Conservation (phyloP, 2,797 vertebrate species). For the Bovichtus variegatus region DNA sequence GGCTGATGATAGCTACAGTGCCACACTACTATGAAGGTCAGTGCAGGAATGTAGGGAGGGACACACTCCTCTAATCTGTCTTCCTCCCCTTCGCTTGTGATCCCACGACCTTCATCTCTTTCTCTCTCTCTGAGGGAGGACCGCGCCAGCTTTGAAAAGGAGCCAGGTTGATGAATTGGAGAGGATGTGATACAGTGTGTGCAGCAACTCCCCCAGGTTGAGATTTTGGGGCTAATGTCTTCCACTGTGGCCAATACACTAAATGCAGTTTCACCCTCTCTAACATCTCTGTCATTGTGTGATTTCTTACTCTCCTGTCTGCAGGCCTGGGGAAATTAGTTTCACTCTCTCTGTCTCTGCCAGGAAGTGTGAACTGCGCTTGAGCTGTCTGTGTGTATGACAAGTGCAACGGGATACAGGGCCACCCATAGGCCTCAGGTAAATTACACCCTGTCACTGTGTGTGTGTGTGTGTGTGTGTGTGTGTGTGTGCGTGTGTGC, state of each 20-base stretch:
- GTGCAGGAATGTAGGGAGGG: slow-evolving; percentile 78
- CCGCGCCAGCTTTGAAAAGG: slow-evolving; percentile 69
- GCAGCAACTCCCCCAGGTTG: slow-evolving; percentile 73
- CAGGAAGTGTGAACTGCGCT: slow-evolving; percentile 67
- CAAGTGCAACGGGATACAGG: slow-evolving; percentile 77
- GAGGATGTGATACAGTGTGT: slow-evolving; percentile 72
- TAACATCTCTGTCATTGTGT: slow-evolving; percentile 63
- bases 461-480: slow-evolving; percentile 29
- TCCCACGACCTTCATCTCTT: slow-evolving; percentile 70
- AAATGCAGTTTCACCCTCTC: slow-evolving; percentile 15
- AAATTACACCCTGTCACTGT: slow-evolving; percentile 81
- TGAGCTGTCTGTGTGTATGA: slow-evolving; percentile 73
- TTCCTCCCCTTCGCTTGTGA: slow-evolving; percentile 61
- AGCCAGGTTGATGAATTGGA: slow-evolving; percentile 76
- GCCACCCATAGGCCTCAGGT: slow-evolving; percentile 82
- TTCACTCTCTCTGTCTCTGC: slow-evolving; percentile 66
- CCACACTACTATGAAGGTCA: slow-evolving; percentile 72
- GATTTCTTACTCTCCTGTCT: slow-evolving; percentile 68
- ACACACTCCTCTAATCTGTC: slow-evolving; percentile 72
- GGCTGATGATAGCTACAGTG: slow-evolving; percentile 73
- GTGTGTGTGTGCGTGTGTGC: slow-evolving; percentile 9
- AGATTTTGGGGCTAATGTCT: slow-evolving; percentile 51
- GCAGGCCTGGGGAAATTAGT: slow-evolving; percentile 59
- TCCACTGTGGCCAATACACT: slow-evolving; percentile 34
- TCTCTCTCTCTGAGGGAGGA: slow-evolving; percentile 41